Percentiles rank a stretch among this genome's conserved stretches.
Evolutionary conservation across 2,888 invertebrate species (phyloP).

Genomic region (Schizaphis graminum): DNA sequence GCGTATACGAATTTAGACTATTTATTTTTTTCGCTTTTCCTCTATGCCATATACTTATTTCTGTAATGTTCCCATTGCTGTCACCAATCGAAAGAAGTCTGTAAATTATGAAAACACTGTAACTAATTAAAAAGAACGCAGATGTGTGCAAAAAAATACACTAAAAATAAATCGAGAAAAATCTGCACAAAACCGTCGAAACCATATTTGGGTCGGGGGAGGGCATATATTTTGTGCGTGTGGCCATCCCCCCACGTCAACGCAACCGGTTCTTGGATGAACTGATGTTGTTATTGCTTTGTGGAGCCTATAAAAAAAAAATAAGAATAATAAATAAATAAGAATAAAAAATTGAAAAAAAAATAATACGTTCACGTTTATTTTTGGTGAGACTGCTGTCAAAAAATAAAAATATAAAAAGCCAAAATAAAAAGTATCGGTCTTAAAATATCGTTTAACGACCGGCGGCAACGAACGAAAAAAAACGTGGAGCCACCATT

Average conservation of each 20-base stretch:
- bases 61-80: not conserved
- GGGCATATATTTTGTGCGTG: slow-evolving; percentile 26
- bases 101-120: slow-evolving; percentile 5
- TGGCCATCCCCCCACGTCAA: slow-evolving; percentile 18
- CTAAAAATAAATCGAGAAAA: slow-evolving; percentile 38
- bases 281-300: slow-evolving; percentile 36
- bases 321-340: slow-evolving; percentile 34
- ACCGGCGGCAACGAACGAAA: slow-evolving; percentile 45
- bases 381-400: slow-evolving; percentile 61
- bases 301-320: slow-evolving; percentile 18
- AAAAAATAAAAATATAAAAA: slow-evolving; percentile 32
- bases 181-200: slow-evolving; percentile 18
- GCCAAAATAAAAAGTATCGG: slow-evolving; percentile 43
- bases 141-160: slow-evolving; percentile 37
- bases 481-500: slow-evolving; percentile 38
- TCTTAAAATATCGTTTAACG: slow-evolving; percentile 64
- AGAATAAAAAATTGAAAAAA: slow-evolving; percentile 32
- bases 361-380: slow-evolving; percentile 43
- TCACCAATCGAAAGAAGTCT: not conserved
- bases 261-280: slow-evolving; percentile 48
- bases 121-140: slow-evolving; percentile 52
- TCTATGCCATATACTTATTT: not conserved
- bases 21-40: not conserved
- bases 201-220: slow-evolving; percentile 26
- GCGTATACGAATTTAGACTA: not conserved